These are phyloP conservation scores for Microctonus aethiopoides DNA, from an alignment of 2,888 invertebrate genomes.

Conservation along the genomic window DNA sequence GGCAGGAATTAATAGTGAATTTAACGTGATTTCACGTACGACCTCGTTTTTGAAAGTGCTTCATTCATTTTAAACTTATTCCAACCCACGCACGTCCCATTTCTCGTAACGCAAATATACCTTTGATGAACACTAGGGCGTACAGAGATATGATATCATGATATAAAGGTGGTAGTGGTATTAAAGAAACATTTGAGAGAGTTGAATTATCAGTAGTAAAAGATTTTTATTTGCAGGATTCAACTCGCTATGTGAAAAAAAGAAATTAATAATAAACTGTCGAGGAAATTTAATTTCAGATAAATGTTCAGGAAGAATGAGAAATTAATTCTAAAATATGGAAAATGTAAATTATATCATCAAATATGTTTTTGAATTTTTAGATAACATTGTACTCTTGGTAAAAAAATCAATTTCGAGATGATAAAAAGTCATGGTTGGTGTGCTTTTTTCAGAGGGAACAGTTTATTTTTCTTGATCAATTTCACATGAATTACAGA, in stretches of 20 bases:
- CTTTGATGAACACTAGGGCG: constrained; percentile 28
- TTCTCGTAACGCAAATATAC: constrained; percentile 29
- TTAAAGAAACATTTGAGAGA: neutral
- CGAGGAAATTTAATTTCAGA: neutral
- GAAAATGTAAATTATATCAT: neutral
- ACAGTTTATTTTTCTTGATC: neutral
- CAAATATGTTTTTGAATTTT: neutral
- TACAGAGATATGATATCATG: constrained; percentile 21
- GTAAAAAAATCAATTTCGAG: neutral
- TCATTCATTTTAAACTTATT: constrained; percentile 9
- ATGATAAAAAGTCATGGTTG: neutral
- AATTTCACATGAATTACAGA: neutral
- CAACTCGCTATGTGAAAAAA: too few relatives aligned
- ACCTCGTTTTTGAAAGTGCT: constrained; percentile 1
- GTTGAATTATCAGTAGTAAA: neutral
- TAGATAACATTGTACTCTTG: neutral
- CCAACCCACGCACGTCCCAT: constrained; percentile 31
- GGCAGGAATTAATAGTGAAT: neutral
- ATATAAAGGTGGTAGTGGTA: constrained; percentile 5
- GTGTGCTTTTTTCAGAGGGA: too few relatives aligned
- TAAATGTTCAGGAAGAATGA: neutral
- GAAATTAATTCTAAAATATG: neutral
- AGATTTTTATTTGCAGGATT: neutral
- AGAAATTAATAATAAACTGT: neutral
- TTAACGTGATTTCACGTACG: neutral